Evolutionary conservation across 2,888 invertebrate genomes (phyloP).

Genomic region (Mongoloraphidia duomilia): DNA sequence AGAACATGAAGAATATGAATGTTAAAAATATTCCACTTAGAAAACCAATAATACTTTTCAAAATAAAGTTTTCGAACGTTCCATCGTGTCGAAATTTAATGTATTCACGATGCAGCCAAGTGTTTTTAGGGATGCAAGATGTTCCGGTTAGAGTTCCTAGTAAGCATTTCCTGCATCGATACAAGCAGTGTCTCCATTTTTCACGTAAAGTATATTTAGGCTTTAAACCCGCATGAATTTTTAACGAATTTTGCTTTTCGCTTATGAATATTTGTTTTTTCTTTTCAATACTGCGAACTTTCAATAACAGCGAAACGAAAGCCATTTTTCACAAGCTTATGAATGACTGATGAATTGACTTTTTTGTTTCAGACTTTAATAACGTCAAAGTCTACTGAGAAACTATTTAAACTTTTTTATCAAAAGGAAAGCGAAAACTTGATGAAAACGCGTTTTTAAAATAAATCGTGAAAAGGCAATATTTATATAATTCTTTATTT

Average conservation of each 20-base stretch:
- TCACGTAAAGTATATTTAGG: conserved; percentile 32
- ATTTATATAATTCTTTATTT: too few relatives aligned
- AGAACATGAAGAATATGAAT: conserved; percentile 50
- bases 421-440: too few relatives aligned
- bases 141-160: conserved; percentile 11
- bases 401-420: too few relatives aligned
- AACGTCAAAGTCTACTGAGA: too few relatives aligned
- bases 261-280: conserved; percentile 34
- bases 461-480: too few relatives aligned
- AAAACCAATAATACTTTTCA: conserved; percentile 51
- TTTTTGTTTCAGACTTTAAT: too few relatives aligned
- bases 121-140: conserved; percentile 21
- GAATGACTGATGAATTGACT: too few relatives aligned
- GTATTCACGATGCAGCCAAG: conserved; percentile 24
- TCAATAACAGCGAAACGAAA: conserved; percentile 38
- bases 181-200: conserved; percentile 31
- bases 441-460: too few relatives aligned
- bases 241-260: conserved; percentile 41
- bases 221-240: conserved; percentile 29
- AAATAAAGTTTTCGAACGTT: conserved; percentile 42
- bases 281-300: conserved; percentile 37
- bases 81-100: conserved; percentile 34
- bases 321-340: conserved; percentile 29
- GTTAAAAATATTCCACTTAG: conserved; percentile 47
- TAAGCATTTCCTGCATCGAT: too few relatives aligned